Conservation (phyloP, 2,888 invertebrate genomes). For the Criorhina ranunculi region DNA sequence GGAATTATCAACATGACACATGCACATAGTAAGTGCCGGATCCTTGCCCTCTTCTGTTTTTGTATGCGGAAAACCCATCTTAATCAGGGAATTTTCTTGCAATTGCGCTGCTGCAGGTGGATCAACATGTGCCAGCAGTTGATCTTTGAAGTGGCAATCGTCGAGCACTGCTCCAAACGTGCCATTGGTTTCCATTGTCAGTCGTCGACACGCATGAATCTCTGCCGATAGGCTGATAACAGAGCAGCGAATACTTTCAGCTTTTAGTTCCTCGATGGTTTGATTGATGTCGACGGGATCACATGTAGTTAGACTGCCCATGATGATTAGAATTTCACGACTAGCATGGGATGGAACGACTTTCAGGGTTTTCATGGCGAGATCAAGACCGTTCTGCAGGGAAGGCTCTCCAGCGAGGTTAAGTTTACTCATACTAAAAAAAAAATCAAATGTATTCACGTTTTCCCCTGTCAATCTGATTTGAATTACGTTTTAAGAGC, state of each 20-base stretch:
- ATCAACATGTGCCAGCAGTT: constrained; percentile 88
- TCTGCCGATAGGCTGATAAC: constrained; percentile 98
- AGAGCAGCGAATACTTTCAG: constrained; percentile 94
- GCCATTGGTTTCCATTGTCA: constrained; percentile 95
- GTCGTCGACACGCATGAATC: constrained; percentile 94
- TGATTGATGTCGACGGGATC: constrained; percentile 96
- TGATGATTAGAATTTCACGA: constrained; percentile 95
- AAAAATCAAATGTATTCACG: background rate
- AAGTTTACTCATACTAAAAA: constrained; percentile 86
- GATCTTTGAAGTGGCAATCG: constrained; percentile 90
- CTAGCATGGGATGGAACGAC: constrained; percentile 97
- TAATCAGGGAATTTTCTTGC: constrained; percentile 92
- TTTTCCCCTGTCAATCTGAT: background rate
- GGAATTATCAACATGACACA: constrained; percentile 94
- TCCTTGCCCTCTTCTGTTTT: constrained; percentile 87
- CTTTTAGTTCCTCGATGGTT: constrained; percentile 91
- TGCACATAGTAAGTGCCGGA: constrained; percentile 93
- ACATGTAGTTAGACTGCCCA: constrained; percentile 97
- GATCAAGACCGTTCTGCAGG: constrained; percentile 96
- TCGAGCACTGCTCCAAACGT: constrained; percentile 94
- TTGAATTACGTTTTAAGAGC: constrained; percentile 86
- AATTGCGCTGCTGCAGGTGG: constrained; percentile 90
- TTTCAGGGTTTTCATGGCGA: constrained; percentile 93
- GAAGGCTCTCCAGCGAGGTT: constrained; percentile 96
- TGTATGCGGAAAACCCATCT: constrained; percentile 98